Evolutionary conservation across 1,140 invertebrate species (phyloP), one percentile per base, ranked within the genome.

Genomic region (Heliconius melpomene): DNA sequence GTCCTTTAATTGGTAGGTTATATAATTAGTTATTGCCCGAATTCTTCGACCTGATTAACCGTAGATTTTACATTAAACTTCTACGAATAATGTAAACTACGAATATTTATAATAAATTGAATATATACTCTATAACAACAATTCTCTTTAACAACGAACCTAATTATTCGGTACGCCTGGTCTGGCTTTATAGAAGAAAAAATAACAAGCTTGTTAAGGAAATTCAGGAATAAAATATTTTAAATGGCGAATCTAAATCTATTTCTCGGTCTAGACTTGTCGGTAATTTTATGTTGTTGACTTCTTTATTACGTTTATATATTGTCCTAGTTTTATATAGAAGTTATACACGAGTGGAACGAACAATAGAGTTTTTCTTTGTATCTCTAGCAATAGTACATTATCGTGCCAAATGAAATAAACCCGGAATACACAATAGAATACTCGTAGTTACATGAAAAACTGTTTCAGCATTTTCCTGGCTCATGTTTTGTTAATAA

Each of bases 311-410:
- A n/a, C 54, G 32, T 75, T 18, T 20, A 32, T 29, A n/a, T 70
- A 76, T 76, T 70, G 66, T 20, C 74, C 74, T 36, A 23, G 29
- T 73, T 73, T 78, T 52, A 52, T 78, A 57, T 72, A 74, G 72
- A 40, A 74, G 77, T 54, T 75, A 77, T 72, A 72, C 81, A 79
- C 74, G 54, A 79, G 78, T 46, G 76, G 74, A 79, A 79, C 70
- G 79, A 72, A 77, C 74, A 82, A 78, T 75, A 77, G 79, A 66
- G 78, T 74, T 52, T 82, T 72, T 46, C 78, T 77, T 75, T 77
- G 74, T 83, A 80, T 83, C 54, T 79, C 75, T 66, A 54, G 52
- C 72, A 26, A 80, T 79, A 78, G 80, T 83, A 78, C 66, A 79
- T 79, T 74, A 74, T 74, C 72, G 52, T 79, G 78, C 78, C 78